Percentiles rank a stretch among this genome's conserved stretches.
phyloP scores from a whole-genome alignment of 2,888 invertebrate species.

The Frankliniella intonsa region DNA sequence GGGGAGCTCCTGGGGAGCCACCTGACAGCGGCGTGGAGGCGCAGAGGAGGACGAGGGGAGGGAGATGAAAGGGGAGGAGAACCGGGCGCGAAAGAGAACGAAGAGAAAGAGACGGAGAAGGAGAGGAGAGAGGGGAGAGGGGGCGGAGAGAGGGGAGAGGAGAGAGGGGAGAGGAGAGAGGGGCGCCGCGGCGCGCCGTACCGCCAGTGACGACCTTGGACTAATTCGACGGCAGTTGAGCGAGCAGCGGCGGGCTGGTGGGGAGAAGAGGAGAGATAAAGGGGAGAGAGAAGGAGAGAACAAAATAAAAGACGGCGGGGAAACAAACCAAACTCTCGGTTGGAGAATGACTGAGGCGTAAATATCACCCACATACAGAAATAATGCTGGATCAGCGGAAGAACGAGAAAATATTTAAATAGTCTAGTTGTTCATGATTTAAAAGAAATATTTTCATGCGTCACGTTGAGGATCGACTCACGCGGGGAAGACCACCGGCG shows the following conservation, averaged over 20 bases:
- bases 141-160: not conserved
- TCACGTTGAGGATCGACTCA: too few relatives aligned
- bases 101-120: not conserved
- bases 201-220: constrained; percentile 23
- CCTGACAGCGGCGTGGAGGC: too few relatives aligned
- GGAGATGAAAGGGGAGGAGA: too few relatives aligned
- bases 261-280: not conserved
- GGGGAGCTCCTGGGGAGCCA: too few relatives aligned
- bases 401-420: not conserved
- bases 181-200: not conserved
- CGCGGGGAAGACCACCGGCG: too few relatives aligned
- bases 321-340: not conserved
- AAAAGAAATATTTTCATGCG: too few relatives aligned
- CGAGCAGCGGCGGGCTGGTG: not conserved
- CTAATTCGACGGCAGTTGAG: not conserved
- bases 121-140: not conserved
- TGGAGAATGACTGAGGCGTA: not conserved
- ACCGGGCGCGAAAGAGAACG: too few relatives aligned
- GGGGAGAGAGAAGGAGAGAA: not conserved
- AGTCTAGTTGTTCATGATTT: too few relatives aligned
- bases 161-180: not conserved
- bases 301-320: not conserved
- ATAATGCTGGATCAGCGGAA: too few relatives aligned
- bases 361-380: not conserved
- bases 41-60: too few relatives aligned